A percentile compares a stretch with the other conserved stretches of the same genome.
phyloP scores from a whole-genome alignment of 2,888 invertebrate species.

The Orthonevra nobilis region DNA sequence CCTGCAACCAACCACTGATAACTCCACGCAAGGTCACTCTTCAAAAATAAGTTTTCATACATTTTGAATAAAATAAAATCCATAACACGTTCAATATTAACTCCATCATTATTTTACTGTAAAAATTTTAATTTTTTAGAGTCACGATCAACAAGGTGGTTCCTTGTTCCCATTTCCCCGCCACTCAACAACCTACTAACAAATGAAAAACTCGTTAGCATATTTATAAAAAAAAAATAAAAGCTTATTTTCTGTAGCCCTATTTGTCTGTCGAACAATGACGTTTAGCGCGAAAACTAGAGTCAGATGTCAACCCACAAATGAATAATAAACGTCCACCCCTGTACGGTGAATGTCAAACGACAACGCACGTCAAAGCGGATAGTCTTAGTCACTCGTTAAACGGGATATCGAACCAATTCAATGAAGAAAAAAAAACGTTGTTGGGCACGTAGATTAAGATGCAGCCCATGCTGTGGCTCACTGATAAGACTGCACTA shows the following conservation, averaged over 20 bases:
- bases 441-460: too few species aligned
- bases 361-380: conserved; percentile 17
- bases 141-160: too few species aligned
- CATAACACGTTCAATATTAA: too few species aligned
- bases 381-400: conserved; percentile 36
- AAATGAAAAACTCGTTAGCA: too few species aligned
- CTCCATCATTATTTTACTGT: too few species aligned
- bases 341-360: conserved; percentile 10
- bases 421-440: conserved; percentile 1
- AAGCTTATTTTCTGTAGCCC: conserved; percentile 15
- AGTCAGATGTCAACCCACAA: conserved; percentile 15
- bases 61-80: too few species aligned
- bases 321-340: conserved; percentile 20
- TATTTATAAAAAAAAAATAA: too few species aligned
- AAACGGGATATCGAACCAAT: conserved; percentile 4
- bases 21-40: too few species aligned
- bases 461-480: background rate
- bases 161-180: too few species aligned
- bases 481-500: conserved; percentile 32
- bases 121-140: too few species aligned
- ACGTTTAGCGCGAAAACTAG: conserved; percentile 34
- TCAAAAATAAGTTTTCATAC: too few species aligned
- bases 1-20: too few species aligned
- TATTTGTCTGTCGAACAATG: conserved; percentile 26
- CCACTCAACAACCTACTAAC: background rate